phyloP scores from a whole-genome alignment of 2,888 invertebrate genomes.

The Ferdinandea cuprea region DNA sequence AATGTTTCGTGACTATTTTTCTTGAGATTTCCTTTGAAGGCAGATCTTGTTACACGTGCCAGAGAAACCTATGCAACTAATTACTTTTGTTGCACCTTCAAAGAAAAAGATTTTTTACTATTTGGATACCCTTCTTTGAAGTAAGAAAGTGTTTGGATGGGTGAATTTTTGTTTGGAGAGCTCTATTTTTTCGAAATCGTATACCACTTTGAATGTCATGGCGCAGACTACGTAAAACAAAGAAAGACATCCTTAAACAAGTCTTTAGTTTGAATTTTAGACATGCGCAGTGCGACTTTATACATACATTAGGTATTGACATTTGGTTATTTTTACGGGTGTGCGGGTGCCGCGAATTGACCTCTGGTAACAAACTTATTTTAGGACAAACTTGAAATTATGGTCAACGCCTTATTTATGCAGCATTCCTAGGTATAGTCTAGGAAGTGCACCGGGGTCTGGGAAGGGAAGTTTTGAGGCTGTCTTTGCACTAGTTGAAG shows the following conservation, averaged over 20 bases:
- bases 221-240: neutral
- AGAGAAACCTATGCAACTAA: conserved; percentile 31
- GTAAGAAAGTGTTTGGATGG: neutral
- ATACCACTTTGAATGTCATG: neutral
- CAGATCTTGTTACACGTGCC: conserved; percentile 38
- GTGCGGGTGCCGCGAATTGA: no score
- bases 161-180: neutral
- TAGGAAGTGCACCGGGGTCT: no score
- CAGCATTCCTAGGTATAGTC: no score
- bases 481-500: no score
- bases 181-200: neutral
- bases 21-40: conserved; percentile 53
- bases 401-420: no score
- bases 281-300: neutral
- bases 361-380: no score
- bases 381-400: neutral
- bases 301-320: no score
- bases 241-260: neutral
- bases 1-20: conserved; percentile 31
- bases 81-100: conserved; percentile 21
- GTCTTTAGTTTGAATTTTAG: neutral
- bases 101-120: neutral
- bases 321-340: no score
- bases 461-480: no score
- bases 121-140: conserved; percentile 1